Base-by-base conservation (phyloP, 2,888 invertebrate species). In the Dione juno region DNA sequence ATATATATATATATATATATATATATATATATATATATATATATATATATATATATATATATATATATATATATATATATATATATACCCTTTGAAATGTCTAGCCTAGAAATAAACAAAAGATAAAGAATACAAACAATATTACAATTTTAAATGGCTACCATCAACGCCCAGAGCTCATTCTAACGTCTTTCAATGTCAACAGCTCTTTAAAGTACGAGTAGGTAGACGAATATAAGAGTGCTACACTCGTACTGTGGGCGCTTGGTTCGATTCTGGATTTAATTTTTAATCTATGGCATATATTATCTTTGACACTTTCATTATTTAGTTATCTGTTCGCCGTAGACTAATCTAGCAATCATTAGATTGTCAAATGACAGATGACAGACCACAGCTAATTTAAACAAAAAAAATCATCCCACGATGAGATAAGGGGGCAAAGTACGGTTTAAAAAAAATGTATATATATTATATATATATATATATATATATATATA, bases 31-130 rank as follows among this genome's bases (percentile, higher is more conserved):
- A 37, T 37, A 37, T 37, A 37, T 37, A 37, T 37, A 37, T 37
- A 37, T 37, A 37, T 37, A 37, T 37, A 37, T 37, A 37, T 37
- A 37, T 37, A 37, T 37, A 37, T 37, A 37, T 37, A 37, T 37
- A 37, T 37, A 37, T 37, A 8, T 37, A 3, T 40, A 58, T 35
- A 71, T 37, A 67, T 69, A 71, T 66, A 19, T 19, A 8, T 50
- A 50, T 19, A 50, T 19, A 28, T 14, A 14, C 28, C 28, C n/a
- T 35, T 35, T 53, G 9, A 53, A 53, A n/a, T n/a, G 16, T 54
- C 37, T 37, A 54, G 16, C 37, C 37, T 37, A 54, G 10, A 10
- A 37, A 37, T 28, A 28, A 3, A 5, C 28, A 28, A 28, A 28
- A 5, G 28, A 54, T 28, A 16, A 54, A 54, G 54, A 35, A 35